Conservation (phyloP, 2,797 vertebrate genomes). For the Diplodus puntazzo region DNA sequence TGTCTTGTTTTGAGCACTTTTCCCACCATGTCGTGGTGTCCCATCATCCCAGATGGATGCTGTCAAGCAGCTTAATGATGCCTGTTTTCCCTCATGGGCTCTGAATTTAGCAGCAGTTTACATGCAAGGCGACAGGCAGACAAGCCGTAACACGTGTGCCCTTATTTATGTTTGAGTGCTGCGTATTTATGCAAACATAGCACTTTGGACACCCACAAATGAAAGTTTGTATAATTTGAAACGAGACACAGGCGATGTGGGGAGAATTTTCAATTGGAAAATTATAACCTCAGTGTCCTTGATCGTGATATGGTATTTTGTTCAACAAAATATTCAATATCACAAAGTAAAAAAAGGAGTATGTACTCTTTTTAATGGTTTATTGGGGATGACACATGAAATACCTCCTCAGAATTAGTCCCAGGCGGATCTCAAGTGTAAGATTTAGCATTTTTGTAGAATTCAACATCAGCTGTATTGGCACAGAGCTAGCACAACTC, state of each 20-base stretch:
- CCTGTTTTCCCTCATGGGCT: conserved; percentile 54
- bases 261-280: not conserved
- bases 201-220: conserved; percentile 10
- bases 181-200: conserved; percentile 30
- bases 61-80: conserved; percentile 68
- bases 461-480: too few relatives aligned
- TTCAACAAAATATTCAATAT: not conserved
- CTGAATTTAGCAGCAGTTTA: conserved; percentile 44
- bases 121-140: conserved; percentile 50
- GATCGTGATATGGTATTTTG: not conserved
- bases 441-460: not conserved
- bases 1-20: conserved; percentile 29
- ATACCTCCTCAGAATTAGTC: not conserved
- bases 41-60: conserved; percentile 66
- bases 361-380: not conserved
- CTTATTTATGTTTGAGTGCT: conserved; percentile 23
- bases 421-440: not conserved
- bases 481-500: too few relatives aligned
- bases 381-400: not conserved
- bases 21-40: conserved; percentile 39
- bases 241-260: not conserved
- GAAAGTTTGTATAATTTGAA: conserved; percentile 10
- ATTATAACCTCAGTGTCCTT: not conserved
- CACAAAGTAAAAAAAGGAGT: not conserved
- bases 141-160: conserved; percentile 21